Evolutionary conservation across 2,888 invertebrate species (phyloP).

Genomic region (Plagodis dolabraria): DNA sequence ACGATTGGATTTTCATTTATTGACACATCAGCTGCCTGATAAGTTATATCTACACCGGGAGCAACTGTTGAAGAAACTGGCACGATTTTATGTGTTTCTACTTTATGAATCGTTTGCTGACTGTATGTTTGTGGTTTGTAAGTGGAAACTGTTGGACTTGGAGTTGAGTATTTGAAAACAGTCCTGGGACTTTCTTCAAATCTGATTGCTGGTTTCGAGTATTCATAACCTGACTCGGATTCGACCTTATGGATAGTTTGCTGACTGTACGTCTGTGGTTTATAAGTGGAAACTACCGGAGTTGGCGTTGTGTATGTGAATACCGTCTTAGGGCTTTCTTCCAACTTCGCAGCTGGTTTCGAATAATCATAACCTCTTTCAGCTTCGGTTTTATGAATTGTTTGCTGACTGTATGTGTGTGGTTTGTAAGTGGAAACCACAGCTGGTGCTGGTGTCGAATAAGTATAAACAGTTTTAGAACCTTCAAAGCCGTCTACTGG

Average conservation of each 20-base stretch:
- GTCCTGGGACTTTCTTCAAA: conserved; percentile 64
- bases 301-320: conserved; percentile 32
- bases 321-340: not conserved
- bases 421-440: not conserved
- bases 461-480: not conserved
- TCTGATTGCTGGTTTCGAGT: conserved; percentile 51
- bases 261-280: conserved; percentile 61
- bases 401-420: not conserved
- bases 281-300: conserved; percentile 56
- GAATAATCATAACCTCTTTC: not conserved
- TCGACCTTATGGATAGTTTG: conserved; percentile 66
- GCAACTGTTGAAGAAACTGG: conserved; percentile 58
- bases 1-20: conserved; percentile 69
- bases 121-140: conserved; percentile 66
- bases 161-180: conserved; percentile 55
- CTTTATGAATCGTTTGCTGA: conserved; percentile 69
- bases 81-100: too few species aligned
- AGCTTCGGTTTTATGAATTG: not conserved
- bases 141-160: conserved; percentile 57
- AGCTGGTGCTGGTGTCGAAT: not conserved
- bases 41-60: conserved; percentile 54
- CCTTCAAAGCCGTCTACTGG: too few species aligned
- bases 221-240: conserved; percentile 57
- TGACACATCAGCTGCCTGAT: conserved; percentile 50
- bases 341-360: not conserved